These are phyloP conservation scores for Thera obeliscata DNA, from an alignment of 2,888 invertebrate species.

Conservation along the genomic window DNA sequence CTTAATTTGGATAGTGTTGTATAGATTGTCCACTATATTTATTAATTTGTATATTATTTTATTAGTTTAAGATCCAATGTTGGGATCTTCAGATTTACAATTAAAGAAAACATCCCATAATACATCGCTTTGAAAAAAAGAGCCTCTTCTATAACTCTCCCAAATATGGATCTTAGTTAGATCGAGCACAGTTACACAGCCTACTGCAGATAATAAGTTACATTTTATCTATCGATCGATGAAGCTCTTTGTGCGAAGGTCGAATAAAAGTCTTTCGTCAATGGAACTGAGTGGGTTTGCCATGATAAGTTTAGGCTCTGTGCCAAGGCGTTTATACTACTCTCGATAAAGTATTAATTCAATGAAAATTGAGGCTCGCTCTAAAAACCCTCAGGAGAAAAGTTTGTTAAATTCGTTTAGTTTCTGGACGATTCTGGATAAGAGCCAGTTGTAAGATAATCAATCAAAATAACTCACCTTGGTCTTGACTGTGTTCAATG, in stretches of 20 bases:
- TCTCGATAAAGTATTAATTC: slow-evolving; percentile 11
- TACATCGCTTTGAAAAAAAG: too few relatives aligned
- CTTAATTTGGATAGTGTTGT: too few relatives aligned
- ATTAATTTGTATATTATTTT: too few relatives aligned
- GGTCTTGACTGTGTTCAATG: slow-evolving; percentile 65
- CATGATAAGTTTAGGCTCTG: slow-evolving; percentile 20
- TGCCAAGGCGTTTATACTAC: slow-evolving; percentile 14
- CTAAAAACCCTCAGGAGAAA: slow-evolving; percentile 10
- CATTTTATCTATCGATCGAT: slow-evolving; percentile 5
- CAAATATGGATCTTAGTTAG: too few relatives aligned
- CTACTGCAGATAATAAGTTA: slow-evolving; percentile 1
- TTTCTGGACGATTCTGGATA: slow-evolving; percentile 70
- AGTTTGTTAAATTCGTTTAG: slow-evolving; percentile 57
- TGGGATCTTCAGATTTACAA: too few relatives aligned
- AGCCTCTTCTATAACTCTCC: too few relatives aligned
- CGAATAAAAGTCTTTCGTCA: slow-evolving; percentile 20
- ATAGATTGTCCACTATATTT: too few relatives aligned
- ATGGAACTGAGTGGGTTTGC: slow-evolving; percentile 19
- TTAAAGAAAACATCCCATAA: too few relatives aligned
- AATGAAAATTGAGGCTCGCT: slow-evolving; percentile 3
- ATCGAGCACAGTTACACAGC: not conserved
- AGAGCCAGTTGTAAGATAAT: slow-evolving; percentile 58
- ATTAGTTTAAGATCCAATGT: too few relatives aligned
- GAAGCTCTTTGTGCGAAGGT: slow-evolving; percentile 16
- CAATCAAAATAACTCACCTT: slow-evolving; percentile 69